Conservation (phyloP, 2,113 vertebrate species). For the Phrynocephalus versicolor region DNA sequence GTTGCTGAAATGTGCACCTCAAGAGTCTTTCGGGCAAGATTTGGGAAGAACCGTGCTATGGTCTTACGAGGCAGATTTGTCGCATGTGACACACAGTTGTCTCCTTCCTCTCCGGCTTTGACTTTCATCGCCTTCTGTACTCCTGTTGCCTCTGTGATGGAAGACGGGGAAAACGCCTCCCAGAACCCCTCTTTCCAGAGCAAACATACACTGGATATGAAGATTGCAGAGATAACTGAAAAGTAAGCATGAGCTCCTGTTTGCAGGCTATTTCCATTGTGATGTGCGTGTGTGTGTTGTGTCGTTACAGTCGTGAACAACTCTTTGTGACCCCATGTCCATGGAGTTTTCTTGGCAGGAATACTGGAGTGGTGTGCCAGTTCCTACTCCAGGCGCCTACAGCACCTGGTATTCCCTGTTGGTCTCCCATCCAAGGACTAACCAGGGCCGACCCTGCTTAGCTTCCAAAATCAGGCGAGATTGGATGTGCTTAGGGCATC, state of each 20-base stretch:
- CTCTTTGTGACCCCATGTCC: too few relatives aligned
- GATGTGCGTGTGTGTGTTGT: too few relatives aligned
- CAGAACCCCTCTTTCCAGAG: constrained; percentile 69
- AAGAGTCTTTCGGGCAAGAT: constrained; percentile 73
- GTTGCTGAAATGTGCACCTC: constrained; percentile 78
- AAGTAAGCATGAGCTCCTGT: constrained; percentile 58
- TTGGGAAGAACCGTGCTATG: constrained; percentile 67
- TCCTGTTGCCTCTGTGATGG: constrained; percentile 52
- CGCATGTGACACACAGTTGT: not conserved
- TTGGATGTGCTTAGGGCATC: too few relatives aligned
- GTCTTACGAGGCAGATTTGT: constrained; percentile 73
- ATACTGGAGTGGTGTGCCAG: too few relatives aligned
- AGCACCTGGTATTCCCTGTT: too few relatives aligned
- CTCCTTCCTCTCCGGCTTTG: constrained; percentile 23
- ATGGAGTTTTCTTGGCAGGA: too few relatives aligned
- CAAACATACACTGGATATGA: constrained; percentile 80
- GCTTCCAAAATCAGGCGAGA: too few relatives aligned
- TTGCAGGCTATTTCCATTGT: not conserved
- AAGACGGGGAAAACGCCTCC: accelerated
- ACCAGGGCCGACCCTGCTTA: too few relatives aligned
- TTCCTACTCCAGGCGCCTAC: too few relatives aligned
- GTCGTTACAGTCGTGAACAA: too few relatives aligned
- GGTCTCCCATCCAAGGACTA: too few relatives aligned
- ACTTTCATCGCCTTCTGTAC: constrained; percentile 83
- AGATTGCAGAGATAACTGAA: constrained; percentile 65